phyloP scores from a whole-genome alignment of 2,113 vertebrate species.

The Electrona antarctica region DNA sequence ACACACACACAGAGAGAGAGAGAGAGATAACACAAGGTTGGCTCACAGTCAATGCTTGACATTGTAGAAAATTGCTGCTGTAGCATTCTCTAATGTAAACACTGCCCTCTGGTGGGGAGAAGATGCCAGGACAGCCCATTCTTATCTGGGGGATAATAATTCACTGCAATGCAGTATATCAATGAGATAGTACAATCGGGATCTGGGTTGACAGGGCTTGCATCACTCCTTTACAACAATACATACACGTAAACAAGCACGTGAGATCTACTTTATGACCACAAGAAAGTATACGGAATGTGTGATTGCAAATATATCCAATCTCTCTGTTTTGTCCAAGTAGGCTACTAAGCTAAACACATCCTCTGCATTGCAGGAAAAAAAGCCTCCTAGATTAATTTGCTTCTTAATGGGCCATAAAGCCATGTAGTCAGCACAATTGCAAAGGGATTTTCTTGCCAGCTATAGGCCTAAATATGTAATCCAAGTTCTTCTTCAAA shows the following conservation, averaged over 20 bases:
- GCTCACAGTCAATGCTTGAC: slow-evolving; percentile 15
- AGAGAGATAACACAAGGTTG: background rate
- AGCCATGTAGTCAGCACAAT: background rate
- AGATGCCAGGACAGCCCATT: slow-evolving; percentile 22
- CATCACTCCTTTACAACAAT: slow-evolving; percentile 2
- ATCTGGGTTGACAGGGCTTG: slow-evolving; percentile 37
- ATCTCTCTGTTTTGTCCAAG: slow-evolving; percentile 15
- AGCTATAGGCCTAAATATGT: too few species aligned
- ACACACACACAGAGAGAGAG: too few species aligned
- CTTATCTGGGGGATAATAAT: slow-evolving; percentile 26
- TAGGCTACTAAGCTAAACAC: slow-evolving; percentile 35
- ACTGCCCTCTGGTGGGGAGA: slow-evolving; percentile 71
- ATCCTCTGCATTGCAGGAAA: slow-evolving; percentile 60
- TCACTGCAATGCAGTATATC: slow-evolving; percentile 78
- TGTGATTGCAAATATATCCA: slow-evolving; percentile 4
- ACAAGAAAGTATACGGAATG: background rate
- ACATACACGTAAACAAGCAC: slow-evolving; percentile 20
- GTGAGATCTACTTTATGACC: background rate
- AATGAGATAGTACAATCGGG: slow-evolving; percentile 39
- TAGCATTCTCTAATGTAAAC: slow-evolving; percentile 33
- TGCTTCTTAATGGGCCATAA: slow-evolving; percentile 5
- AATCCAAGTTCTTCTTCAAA: background rate
- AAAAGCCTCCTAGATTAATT: slow-evolving; percentile 6
- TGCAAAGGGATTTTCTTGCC: too few species aligned
- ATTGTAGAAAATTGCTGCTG: background rate